Conservation (phyloP, 1,140 invertebrate genomes). For the Eupeodes corollae region DNA sequence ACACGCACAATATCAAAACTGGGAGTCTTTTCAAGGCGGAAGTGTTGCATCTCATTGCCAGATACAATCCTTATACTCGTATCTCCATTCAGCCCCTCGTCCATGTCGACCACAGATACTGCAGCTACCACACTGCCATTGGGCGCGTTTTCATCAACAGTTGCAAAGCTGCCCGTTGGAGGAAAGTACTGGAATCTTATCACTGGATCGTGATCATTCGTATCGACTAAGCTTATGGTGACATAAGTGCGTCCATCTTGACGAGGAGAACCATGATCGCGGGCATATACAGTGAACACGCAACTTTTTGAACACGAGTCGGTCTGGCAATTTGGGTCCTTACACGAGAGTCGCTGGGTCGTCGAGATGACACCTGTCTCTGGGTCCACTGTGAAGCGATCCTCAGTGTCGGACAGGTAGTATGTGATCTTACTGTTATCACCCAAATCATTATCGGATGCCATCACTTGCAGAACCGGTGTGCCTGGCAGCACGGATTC, state of each 20-base stretch:
- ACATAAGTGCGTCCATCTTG: slow-evolving; percentile 90
- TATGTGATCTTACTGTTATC: slow-evolving; percentile 89
- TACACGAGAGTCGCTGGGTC: slow-evolving; percentile 65
- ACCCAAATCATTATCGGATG: slow-evolving; percentile 81
- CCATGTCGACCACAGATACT: slow-evolving; percentile 81
- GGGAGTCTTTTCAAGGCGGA: slow-evolving; percentile 69
- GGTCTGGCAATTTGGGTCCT: slow-evolving; percentile 52
- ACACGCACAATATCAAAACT: slow-evolving; percentile 84
- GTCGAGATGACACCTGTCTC: slow-evolving; percentile 78
- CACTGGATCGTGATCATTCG: slow-evolving; percentile 88
- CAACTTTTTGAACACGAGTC: slow-evolving; percentile 66
- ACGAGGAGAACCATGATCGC: slow-evolving; percentile 79
- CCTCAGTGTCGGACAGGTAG: slow-evolving; percentile 71
- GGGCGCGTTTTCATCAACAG: slow-evolving; percentile 84
- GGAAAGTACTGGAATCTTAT: slow-evolving; percentile 86
- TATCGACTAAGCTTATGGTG: slow-evolving; percentile 83
- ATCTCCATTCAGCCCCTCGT: slow-evolving; percentile 81
- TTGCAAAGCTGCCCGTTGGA: slow-evolving; percentile 66
- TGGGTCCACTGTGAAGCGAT: slow-evolving; percentile 78
- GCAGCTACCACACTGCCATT: slow-evolving; percentile 85
- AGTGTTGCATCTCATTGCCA: slow-evolving; percentile 86
- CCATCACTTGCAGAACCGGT: slow-evolving; percentile 75
- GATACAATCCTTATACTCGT: slow-evolving; percentile 70
- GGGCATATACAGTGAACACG: slow-evolving; percentile 86
- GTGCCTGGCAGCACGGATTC: slow-evolving; percentile 85